phyloP scores from a whole-genome alignment of 2,113 vertebrate genomes.

The Nycticryphes semicollaris region DNA sequence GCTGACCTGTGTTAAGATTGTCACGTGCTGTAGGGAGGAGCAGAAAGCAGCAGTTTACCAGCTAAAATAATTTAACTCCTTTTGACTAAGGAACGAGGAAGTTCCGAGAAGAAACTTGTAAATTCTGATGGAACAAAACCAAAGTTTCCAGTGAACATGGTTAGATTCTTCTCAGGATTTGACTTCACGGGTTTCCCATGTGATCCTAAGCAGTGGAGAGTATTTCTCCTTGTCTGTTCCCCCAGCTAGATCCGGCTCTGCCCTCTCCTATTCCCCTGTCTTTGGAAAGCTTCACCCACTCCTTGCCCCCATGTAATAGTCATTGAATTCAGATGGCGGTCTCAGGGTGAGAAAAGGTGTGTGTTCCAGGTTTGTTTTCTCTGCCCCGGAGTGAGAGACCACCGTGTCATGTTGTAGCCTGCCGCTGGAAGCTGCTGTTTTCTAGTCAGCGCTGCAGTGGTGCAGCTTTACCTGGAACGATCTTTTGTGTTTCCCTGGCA shows the following conservation, averaged over 20 bases:
- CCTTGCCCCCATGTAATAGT: background rate
- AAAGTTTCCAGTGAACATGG: background rate
- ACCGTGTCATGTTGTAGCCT: background rate
- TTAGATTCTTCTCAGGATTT: background rate
- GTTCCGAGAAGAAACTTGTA: background rate
- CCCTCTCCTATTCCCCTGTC: background rate
- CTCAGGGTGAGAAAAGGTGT: background rate
- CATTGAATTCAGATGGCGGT: background rate
- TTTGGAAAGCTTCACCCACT: background rate
- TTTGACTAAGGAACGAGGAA: background rate
- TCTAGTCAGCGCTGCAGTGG: background rate
- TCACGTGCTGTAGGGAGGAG: background rate
- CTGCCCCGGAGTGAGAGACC: background rate
- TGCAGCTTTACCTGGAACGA: background rate
- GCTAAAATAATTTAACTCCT: background rate
- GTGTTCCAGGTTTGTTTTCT: background rate
- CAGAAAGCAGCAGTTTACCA: background rate
- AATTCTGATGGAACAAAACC: background rate
- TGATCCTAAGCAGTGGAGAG: background rate
- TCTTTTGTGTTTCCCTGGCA: constrained; percentile 31
- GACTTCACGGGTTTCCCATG: background rate
- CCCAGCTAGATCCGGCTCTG: background rate
- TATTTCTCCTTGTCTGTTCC: background rate
- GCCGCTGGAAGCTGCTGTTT: rapidly evolving
- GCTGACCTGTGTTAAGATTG: background rate